Evolutionary conservation across 2,888 invertebrate genomes (phyloP), one percentile per base, ranked within the genome.

Genomic region (Phasia obesa): DNA sequence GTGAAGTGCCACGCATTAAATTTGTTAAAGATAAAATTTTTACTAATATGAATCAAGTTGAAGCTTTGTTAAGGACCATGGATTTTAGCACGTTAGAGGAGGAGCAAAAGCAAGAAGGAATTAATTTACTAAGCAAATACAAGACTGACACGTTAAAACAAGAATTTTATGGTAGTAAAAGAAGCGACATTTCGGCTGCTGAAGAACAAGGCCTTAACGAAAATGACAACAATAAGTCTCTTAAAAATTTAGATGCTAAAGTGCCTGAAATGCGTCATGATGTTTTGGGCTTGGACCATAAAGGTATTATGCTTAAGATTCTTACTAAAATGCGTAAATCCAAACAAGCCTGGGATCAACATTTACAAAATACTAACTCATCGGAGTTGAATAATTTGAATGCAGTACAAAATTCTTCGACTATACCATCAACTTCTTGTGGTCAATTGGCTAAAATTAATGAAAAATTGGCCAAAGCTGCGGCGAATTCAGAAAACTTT

Each of bases 181-280:
- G 90, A n/a, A 55, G 35, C 2, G 53, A 64, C 47, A 44, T 78
- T 86, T 0, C 86, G 2, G 2, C 35, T 3, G 11, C 5, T 35
- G 35, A 11, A 35, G 11, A 35, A 11, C 9, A 35, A 35, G 35
- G 11, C 11, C 35, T 35, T 11, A 35, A 35, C 11, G 35, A 35
- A 35, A 35, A 11, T 35, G 35, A 11, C 13, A 17, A 47, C 11
- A n/a, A n/a, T n/a, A n/a, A 35, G 35, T 35, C 35, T 35, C 1
- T 17, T n/a, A 62, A 15, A 47, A 11, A 19, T 57, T 7, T 47
- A 23, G 47, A 78, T 38, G 4, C 31, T 7, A 70, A 92, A 5
- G 86, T 95, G 81, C 95, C 96, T 2, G 91, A 93, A 81, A 96
- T 96, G 96, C 93, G 94, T 0, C 93, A 95, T 84, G 94, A 94